A percentile compares a stretch with the other conserved stretches of the same genome.
Conservation (phyloP, 2,888 invertebrate species). For the Drosophila pseudotalamancana region DNA sequence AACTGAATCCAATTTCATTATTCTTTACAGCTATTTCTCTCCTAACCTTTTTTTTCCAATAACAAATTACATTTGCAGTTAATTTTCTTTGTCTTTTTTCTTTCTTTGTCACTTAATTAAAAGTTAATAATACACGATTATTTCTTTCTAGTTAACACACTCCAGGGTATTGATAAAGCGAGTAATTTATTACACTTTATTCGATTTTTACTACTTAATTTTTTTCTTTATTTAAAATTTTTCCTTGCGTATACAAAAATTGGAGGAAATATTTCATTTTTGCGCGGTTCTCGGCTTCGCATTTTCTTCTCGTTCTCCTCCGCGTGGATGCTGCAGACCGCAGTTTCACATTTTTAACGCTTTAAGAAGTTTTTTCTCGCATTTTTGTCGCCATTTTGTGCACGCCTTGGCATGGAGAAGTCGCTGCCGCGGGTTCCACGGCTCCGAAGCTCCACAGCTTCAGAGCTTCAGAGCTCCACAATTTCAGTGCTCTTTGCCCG, state of each 20-base stretch:
- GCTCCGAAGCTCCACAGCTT: slow-evolving; percentile 1
- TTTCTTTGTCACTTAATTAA: neutral
- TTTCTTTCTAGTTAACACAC: neutral
- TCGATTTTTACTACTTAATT: slow-evolving; percentile 15
- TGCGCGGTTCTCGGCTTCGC: slow-evolving; percentile 34
- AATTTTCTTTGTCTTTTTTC: neutral
- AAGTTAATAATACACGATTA: neutral
- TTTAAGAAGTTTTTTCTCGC: slow-evolving; percentile 56
- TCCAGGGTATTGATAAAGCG: slow-evolving; percentile 23
- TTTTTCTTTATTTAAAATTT: neutral
- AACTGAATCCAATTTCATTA: too few species aligned
- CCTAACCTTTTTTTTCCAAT: too few species aligned
- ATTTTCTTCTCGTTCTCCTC: neutral
- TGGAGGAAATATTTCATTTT: slow-evolving; percentile 58
- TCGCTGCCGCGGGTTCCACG: slow-evolving; percentile 25
- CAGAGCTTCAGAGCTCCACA: neutral
- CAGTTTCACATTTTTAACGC: slow-evolving; percentile 63
- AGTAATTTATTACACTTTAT: neutral
- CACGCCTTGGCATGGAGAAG: slow-evolving; percentile 50
- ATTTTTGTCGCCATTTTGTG: slow-evolving; percentile 66
- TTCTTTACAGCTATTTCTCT: too few species aligned
- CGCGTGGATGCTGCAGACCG: slow-evolving; percentile 25
- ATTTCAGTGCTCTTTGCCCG: too few species aligned
- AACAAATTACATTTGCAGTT: too few species aligned
- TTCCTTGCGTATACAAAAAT: slow-evolving; percentile 33